phyloP scores from a whole-genome alignment of 37 sponge, comb jelly and placozoan species.

The Bolinopsis microptera region DNA sequence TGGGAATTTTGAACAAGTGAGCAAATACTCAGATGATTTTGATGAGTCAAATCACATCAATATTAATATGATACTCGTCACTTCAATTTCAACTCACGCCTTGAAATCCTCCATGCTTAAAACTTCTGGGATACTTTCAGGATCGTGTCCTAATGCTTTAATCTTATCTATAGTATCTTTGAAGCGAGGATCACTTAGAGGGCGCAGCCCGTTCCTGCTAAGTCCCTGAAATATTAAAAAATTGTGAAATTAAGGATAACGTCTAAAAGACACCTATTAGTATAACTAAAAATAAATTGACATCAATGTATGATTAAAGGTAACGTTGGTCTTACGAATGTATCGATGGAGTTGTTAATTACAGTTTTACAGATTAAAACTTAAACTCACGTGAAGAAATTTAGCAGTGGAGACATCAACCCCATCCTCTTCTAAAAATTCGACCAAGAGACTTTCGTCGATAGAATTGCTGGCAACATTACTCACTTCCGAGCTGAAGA shows the following conservation, averaged over 20 bases:
- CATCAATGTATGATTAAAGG: too few relatives aligned
- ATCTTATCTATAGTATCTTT: constrained; percentile 44
- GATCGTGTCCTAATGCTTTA: not conserved
- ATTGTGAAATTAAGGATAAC: not conserved
- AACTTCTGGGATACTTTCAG: constrained; percentile 20
- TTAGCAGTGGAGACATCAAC: constrained; percentile 56
- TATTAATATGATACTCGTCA: too few relatives aligned
- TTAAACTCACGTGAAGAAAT: constrained; percentile 45
- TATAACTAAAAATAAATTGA: too few relatives aligned
- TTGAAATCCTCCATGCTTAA: constrained; percentile 61
- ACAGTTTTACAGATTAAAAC: too few relatives aligned
- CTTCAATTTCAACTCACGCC: too few relatives aligned
- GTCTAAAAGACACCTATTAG: not conserved
- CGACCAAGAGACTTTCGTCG: constrained; percentile 41
- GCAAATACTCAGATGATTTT: too few relatives aligned
- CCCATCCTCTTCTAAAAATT: constrained; percentile 53
- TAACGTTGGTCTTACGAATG: too few relatives aligned
- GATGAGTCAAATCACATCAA: too few relatives aligned
- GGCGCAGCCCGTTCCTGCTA: constrained; percentile 39
- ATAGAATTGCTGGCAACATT: not conserved
- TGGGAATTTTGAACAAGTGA: too few relatives aligned
- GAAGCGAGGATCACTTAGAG: constrained; percentile 42
- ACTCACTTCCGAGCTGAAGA: constrained; percentile 45
- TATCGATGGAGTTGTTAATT: too few relatives aligned
- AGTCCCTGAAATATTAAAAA: constrained; percentile 2